Percentiles rank a stretch among this genome's conserved stretches.
phyloP scores from a whole-genome alignment of 2,888 invertebrate genomes.

The Platycnemis pennipes region DNA sequence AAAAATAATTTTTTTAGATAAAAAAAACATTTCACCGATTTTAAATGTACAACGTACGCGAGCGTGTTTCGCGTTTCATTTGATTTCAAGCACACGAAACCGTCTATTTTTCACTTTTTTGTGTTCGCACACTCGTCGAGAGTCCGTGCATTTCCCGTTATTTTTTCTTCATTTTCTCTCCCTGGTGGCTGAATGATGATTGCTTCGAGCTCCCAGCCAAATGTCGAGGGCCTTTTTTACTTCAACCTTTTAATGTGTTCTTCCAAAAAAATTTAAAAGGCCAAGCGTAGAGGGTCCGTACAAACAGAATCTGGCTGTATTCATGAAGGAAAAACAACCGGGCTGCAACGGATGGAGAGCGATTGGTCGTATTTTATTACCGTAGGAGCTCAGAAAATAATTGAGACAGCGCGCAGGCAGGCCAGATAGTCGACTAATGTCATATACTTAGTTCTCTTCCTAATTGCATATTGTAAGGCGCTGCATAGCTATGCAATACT shows the following conservation, averaged over 20 bases:
- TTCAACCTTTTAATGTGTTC: background rate
- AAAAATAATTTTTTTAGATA: slow-evolving; percentile 19
- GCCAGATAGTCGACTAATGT: no score
- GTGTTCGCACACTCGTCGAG: slow-evolving; percentile 15
- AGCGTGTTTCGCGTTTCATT: slow-evolving; percentile 8
- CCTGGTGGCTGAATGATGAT: slow-evolving; percentile 40
- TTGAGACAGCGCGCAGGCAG: no score
- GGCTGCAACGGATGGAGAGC: background rate
- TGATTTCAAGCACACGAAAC: background rate
- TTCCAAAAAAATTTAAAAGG: background rate
- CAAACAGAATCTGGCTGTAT: background rate
- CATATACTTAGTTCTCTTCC: no score
- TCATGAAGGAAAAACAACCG: background rate
- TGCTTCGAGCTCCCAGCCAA: slow-evolving; percentile 55
- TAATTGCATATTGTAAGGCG: background rate
- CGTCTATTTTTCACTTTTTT: slow-evolving; percentile 37
- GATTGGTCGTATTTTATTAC: background rate
- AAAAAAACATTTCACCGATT: slow-evolving; percentile 45
- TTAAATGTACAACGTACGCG: slow-evolving; percentile 38
- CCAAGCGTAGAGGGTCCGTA: background rate
- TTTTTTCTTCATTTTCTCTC: background rate
- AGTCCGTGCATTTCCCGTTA: slow-evolving; percentile 20
- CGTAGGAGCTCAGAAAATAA: background rate
- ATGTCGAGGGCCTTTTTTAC: background rate
- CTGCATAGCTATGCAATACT: no score